Percentiles rank a stretch among this genome's conserved stretches.
These are phyloP conservation scores for Drosophila malerkotliana DNA, from an alignment of 1,140 invertebrate species.

Conservation along the genomic window DNA sequence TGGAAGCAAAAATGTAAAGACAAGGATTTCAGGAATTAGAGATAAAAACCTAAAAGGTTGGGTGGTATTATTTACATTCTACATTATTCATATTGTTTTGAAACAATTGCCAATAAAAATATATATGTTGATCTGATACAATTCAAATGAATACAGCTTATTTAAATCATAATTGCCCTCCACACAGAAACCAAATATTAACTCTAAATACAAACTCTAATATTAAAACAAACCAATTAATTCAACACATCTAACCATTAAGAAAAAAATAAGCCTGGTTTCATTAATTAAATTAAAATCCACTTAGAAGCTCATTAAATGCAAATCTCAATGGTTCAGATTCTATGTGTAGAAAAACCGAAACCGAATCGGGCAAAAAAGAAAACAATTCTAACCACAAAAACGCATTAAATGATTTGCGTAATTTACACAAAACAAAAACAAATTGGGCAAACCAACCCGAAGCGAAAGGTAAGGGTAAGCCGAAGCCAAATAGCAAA, in stretches of 20 bases:
- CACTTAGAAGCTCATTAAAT: constrained; percentile 81
- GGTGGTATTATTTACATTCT: too few species aligned
- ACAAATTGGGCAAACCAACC: constrained; percentile 19
- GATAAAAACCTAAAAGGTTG: too few species aligned
- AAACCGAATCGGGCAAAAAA: constrained; percentile 19
- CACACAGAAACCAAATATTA: neutral
- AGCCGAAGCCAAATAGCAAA: constrained; percentile 38
- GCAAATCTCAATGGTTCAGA: constrained; percentile 61
- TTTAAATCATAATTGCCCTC: neutral
- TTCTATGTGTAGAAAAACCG: constrained; percentile 27
- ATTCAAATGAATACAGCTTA: neutral
- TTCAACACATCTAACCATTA: constrained; percentile 33
- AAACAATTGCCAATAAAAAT: neutral
- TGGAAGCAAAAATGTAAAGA: constrained; percentile 11
- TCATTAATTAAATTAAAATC: constrained; percentile 80
- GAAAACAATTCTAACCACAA: constrained; percentile 76
- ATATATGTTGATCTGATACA: neutral
- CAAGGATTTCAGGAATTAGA: neutral
- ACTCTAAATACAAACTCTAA: neutral
- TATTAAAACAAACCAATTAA: constrained; percentile 36
- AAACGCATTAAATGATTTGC: constrained; percentile 81
- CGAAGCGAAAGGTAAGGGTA: constrained; percentile 19
- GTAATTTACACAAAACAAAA: constrained; percentile 65
- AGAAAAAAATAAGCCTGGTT: constrained; percentile 24
- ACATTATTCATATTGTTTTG: too few species aligned